A percentile compares a stretch with the other conserved stretches of the same genome.
Evolutionary conservation across 2,797 vertebrate species (phyloP).

Genomic region (Pogonophryne albipinna): DNA sequence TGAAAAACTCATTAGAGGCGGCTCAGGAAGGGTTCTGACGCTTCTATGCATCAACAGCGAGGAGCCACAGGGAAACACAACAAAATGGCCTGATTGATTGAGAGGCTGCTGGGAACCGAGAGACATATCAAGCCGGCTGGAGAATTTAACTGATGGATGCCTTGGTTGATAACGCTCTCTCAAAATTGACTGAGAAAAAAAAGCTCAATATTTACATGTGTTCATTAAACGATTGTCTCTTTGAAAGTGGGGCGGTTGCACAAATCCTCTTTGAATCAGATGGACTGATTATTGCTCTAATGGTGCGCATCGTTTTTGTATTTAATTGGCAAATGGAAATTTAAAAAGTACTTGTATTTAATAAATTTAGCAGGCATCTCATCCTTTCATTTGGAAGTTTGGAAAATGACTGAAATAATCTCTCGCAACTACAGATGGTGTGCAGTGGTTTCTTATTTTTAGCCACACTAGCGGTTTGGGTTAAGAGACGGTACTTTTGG

Average conservation of each 20-base stretch:
- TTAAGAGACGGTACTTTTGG: slow-evolving; percentile 5
- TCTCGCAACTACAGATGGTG: neutral
- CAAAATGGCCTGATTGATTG: slow-evolving; percentile 76
- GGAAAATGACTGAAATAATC: slow-evolving; percentile 39
- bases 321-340: slow-evolving; percentile 44
- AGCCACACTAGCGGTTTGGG: neutral
- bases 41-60: slow-evolving; percentile 59
- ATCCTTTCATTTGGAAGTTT: slow-evolving; percentile 38
- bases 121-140: slow-evolving; percentile 47
- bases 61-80: slow-evolving; percentile 70
- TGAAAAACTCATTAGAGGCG: slow-evolving; percentile 77
- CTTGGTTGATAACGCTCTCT: slow-evolving; percentile 53
- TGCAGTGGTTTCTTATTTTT: slow-evolving; percentile 5
- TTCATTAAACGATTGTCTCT: slow-evolving; percentile 46
- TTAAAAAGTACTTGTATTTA: slow-evolving; percentile 39
- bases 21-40: slow-evolving; percentile 64
- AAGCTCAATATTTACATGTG: slow-evolving; percentile 52
- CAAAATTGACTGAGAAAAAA: slow-evolving; percentile 28
- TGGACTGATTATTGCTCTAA: slow-evolving; percentile 28
- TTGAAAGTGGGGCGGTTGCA: slow-evolving; percentile 8
- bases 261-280: slow-evolving; percentile 38
- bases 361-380: slow-evolving; percentile 36
- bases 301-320: slow-evolving; percentile 17
- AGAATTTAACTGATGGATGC: slow-evolving; percentile 66
- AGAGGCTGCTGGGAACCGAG: slow-evolving; percentile 66